Evolutionary conservation across 2,888 invertebrate genomes (phyloP), one percentile per base, ranked within the genome.

Genomic region (Ichneumoninae sp.): DNA sequence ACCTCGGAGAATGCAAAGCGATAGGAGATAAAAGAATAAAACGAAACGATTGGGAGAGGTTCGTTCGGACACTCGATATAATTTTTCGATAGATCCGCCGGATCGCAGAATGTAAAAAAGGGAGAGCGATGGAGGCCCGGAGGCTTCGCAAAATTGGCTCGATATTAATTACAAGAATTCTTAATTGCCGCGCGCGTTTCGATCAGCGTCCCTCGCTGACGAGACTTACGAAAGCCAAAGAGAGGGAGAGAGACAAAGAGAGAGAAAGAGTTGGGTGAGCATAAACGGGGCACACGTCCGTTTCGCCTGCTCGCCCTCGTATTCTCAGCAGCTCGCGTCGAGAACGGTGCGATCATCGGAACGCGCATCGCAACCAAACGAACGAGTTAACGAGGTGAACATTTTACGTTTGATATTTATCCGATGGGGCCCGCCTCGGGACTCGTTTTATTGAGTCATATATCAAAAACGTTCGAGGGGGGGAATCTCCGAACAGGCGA

Each of bases 381-480:
- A 90, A 87, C 88, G 89, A 89, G 87, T 91, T 92, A 93, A 92
- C 92, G 92, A 92, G 92, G 89, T 88, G 91, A 90, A 90, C 91
- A 89, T 90, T 91, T 90, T 90, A 89, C 90, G 90, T 91, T 91
- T 92, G 91, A 92, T 93, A 92, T 93, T 93, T 91, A 91, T 90
- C 89, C 88, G 84, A 84, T 82, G 87, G 86, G 88, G 80, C 85
- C 89, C 90, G 90, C 89, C 90, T 91, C 89, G 90, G 89, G 89
- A 89, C 88, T 89, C 89, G 88, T 93, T 93, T 93, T 93, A 93
- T 92, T 90, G 92, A 91, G 92, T 90, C 93, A 90, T 93, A 92
- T 93, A 93, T 93, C 93, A 92, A 84, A 90, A 88, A 89, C 86
- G 76, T 88, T 85, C 88, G 86, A 83, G 75, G 81, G 82, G 81